Conservation (phyloP, 2,888 invertebrate species). For the Brachyopa scutellaris region DNA sequence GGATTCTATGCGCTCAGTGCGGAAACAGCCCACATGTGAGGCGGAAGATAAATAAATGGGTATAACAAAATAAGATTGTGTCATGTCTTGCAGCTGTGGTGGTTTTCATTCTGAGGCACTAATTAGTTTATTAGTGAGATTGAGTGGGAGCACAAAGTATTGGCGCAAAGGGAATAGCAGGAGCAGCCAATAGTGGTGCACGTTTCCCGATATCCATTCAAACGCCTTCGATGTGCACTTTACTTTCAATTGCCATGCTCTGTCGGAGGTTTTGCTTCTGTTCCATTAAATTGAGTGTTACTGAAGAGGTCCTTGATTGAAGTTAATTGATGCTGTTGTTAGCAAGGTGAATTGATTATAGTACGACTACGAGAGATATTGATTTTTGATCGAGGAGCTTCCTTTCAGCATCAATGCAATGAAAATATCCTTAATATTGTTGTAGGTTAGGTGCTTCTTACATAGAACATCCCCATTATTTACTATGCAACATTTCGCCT, state of each 20-base stretch:
- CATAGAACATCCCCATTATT: neutral
- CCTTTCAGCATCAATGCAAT: neutral
- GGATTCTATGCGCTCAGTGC: no score
- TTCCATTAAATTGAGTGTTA: conserved; percentile 47
- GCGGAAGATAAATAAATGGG: conserved; percentile 1
- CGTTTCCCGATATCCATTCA: conserved; percentile 7
- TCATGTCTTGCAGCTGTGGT: conserved; percentile 20
- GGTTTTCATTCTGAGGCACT: conserved; percentile 10
- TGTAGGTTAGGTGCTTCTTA: no score
- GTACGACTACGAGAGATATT: neutral
- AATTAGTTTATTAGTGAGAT: conserved; percentile 39
- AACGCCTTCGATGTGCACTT: conserved; percentile 35
- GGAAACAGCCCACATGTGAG: neutral
- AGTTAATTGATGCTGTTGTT: conserved; percentile 4
- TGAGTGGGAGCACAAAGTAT: neutral
- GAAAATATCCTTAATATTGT: neutral
- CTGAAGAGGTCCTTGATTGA: conserved; percentile 23
- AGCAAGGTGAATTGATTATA: conserved; percentile 23
- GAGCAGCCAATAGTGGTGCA: neutral
- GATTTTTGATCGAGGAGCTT: neutral
- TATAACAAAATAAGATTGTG: conserved; percentile 9
- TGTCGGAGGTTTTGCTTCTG: conserved; percentile 6
- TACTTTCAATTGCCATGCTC: conserved; percentile 4
- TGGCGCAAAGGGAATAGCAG: neutral
- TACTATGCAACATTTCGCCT: neutral